phyloP scores from a whole-genome alignment of 2,797 vertebrate genomes.

The Pitangus sulphuratus region DNA sequence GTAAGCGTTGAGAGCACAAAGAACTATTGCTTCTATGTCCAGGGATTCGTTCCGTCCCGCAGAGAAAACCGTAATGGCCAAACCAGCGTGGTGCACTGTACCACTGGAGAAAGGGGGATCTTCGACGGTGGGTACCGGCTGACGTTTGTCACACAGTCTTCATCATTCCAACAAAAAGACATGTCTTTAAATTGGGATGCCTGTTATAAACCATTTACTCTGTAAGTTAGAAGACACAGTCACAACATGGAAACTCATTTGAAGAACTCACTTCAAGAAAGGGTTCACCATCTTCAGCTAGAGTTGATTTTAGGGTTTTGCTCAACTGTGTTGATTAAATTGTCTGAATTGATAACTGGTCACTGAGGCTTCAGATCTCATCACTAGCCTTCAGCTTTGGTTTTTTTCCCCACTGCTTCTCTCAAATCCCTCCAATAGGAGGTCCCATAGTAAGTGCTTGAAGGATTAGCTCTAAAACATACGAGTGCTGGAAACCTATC shows the following conservation, averaged over 20 bases:
- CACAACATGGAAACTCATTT: not conserved
- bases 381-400: not conserved
- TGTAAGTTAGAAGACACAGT: not conserved
- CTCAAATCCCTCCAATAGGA: not conserved
- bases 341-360: not conserved
- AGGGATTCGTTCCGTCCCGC: constrained; percentile 79
- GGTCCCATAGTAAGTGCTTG: not conserved
- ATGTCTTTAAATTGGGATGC: not conserved
- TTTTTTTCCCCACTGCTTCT: not conserved
- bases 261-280: not conserved
- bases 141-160: not conserved
- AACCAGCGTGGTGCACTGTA: constrained; percentile 76
- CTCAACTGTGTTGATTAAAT: not conserved
- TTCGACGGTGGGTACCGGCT: constrained; percentile 69
- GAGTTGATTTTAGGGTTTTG: not conserved
- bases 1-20: constrained; percentile 79
- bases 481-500: not conserved
- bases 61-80: constrained; percentile 76
- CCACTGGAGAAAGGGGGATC: not conserved
- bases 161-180: not conserved
- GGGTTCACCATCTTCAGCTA: not conserved
- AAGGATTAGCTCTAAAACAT: not conserved
- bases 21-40: constrained; percentile 88
- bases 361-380: not conserved
- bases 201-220: not conserved